phyloP scores from a whole-genome alignment of 2,113 vertebrate species.

The Sciurus niger region DNA sequence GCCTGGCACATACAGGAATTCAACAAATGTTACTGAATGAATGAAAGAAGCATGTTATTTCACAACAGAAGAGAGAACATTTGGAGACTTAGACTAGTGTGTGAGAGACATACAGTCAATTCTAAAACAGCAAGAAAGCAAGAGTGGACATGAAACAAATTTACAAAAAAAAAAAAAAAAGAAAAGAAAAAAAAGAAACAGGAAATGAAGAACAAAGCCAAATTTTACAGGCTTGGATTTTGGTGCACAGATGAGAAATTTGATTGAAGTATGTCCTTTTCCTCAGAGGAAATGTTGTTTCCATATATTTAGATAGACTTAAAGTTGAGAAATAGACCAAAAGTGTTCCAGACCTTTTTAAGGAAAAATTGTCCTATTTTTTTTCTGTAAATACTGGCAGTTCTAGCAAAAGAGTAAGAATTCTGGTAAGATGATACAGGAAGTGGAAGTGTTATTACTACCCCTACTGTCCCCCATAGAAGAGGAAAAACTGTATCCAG shows the following conservation, averaged over 20 bases:
- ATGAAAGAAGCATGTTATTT: conserved; percentile 35
- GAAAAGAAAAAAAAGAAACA: background rate
- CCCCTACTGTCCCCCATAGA: background rate
- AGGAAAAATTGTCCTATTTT: background rate
- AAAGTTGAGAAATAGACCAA: background rate
- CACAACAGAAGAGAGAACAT: conserved; percentile 38
- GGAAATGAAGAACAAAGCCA: background rate
- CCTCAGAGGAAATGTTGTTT: background rate
- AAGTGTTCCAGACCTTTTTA: background rate
- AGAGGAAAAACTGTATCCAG: background rate
- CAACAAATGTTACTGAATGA: background rate
- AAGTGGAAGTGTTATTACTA: background rate
- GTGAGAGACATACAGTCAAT: background rate
- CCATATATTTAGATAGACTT: background rate
- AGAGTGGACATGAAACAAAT: background rate
- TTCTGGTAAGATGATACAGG: background rate
- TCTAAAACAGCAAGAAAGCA: conserved; percentile 35
- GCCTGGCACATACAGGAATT: background rate
- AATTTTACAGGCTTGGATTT: background rate
- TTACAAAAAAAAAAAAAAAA: background rate
- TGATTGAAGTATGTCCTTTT: background rate
- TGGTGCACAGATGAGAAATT: background rate
- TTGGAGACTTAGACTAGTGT: background rate
- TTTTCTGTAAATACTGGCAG: background rate
- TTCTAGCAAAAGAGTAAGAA: background rate